Base-by-base conservation (phyloP, 2,797 vertebrate species). In the Muscicapa comitata region DNA sequence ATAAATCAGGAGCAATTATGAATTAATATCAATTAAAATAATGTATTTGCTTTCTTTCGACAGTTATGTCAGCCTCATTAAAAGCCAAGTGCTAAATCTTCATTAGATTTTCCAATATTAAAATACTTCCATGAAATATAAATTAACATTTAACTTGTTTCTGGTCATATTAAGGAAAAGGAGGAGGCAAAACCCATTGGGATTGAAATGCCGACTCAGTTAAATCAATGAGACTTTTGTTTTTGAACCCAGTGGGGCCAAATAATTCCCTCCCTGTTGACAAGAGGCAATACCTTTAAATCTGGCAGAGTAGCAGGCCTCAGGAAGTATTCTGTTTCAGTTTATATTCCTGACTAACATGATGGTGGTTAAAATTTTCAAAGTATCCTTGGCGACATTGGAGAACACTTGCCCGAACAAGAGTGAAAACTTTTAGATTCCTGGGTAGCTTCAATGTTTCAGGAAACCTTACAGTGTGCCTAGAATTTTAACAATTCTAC, bases 11-110 rank as follows among this genome's bases (percentile, higher is more conserved):
- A 97, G 94, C 94, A 94, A 94, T 98, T 97, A 96, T 78, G 94
- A 98, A 97, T 96, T 98, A 95, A 95, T 98, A 97, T 98, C 96
- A 98, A 98, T 98, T 98, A 98, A 98, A 98, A 98, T 97, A 98
- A 98, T 97, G 76, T 97, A 98, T 98, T 98, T 98, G 97, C 97
- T 98, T 98, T 98, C 97, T 97, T 97, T 97, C 66, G 55, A 97
- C 97, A 97, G 96, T 90, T 97, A 95, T 97, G 97, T 97, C 97
- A 98, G 97, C 93, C 95, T 98, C 95, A 97, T 98, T 98, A 97
- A 97, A 98, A 97, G 95, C 37, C 42, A 88, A 97, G 97, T 79
- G 88, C 96, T 98, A 98, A 97, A 98, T 98, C 97, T 98, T 98
- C 97, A 98, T 98, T 98, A 98, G 96, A 97, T 96, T 97, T 96